Percentiles rank a stretch among this genome's conserved stretches.
These are phyloP conservation scores for Phycodurus eques DNA, from an alignment of 2,113 vertebrate species.

Conservation along the genomic window DNA sequence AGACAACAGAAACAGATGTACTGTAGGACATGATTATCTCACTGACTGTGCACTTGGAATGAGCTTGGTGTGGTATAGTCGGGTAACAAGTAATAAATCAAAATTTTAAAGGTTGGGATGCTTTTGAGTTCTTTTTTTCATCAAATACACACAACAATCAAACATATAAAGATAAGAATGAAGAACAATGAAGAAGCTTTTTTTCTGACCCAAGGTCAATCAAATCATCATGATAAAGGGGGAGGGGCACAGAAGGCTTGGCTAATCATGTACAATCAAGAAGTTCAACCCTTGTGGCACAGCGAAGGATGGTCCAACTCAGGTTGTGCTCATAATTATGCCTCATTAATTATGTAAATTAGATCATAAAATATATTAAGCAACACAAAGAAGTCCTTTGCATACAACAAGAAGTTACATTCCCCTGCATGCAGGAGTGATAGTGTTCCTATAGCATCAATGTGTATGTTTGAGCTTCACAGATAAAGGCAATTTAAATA, in stretches of 20 bases:
- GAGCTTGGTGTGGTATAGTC: background rate
- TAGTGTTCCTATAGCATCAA: background rate
- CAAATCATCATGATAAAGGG: background rate
- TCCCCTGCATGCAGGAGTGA: constrained; percentile 12
- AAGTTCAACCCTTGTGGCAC: constrained; percentile 22
- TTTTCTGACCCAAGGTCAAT: background rate
- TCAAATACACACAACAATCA: background rate
- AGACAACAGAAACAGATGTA: constrained; percentile 3
- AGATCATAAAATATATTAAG: constrained; percentile 48
- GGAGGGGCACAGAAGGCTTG: background rate
- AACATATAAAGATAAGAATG: background rate
- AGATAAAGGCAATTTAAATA: background rate
- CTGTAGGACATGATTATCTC: background rate
- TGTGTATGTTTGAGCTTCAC: background rate
- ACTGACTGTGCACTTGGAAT: background rate
- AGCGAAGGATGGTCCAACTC: constrained; percentile 28
- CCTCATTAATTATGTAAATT: constrained; percentile 33
- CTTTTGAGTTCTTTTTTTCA: background rate
- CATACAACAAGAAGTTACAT: constrained; percentile 26
- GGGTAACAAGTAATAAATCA: background rate
- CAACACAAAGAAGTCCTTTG: constrained; percentile 27
- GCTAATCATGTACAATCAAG: background rate
- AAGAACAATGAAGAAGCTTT: background rate
- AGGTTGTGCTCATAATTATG: constrained; percentile 34
- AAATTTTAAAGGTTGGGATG: background rate